Percentiles rank a stretch among this genome's conserved stretches.
Evolutionary conservation across 2,888 invertebrate genomes (phyloP).

Genomic region (Scrobipalpa costella): DNA sequence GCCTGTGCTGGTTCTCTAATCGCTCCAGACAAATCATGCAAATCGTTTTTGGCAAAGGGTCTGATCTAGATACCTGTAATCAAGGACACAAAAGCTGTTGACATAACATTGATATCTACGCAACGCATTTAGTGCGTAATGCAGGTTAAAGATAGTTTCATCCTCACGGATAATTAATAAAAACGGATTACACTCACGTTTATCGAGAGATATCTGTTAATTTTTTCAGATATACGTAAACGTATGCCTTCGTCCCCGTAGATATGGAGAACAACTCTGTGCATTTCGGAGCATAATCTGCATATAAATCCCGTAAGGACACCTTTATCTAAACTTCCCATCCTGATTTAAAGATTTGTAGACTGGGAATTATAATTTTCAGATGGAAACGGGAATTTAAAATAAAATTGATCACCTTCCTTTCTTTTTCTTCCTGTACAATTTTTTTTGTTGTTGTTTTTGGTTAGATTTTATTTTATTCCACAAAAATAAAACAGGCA

Average conservation of each 20-base stretch:
- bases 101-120: neutral
- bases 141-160: neutral
- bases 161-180: neutral
- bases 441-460: slow-evolving; percentile 31
- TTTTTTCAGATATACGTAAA: slow-evolving; percentile 88
- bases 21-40: slow-evolving; percentile 82
- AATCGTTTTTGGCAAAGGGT: slow-evolving; percentile 86
- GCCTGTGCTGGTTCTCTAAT: slow-evolving; percentile 80
- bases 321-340: slow-evolving; percentile 92
- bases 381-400: slow-evolving; percentile 22
- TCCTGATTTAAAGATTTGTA: slow-evolving; percentile 46
- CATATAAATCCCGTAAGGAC: slow-evolving; percentile 92
- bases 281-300: slow-evolving; percentile 92
- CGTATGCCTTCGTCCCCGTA: slow-evolving; percentile 90
- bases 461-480: slow-evolving; percentile 6
- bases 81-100: slow-evolving; percentile 2
- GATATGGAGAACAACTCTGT: slow-evolving; percentile 90
- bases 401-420: slow-evolving; percentile 23
- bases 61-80: slow-evolving; percentile 82
- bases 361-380: neutral
- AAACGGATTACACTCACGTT: slow-evolving; percentile 78
- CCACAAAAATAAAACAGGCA: neutral
- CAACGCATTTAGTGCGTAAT: neutral
- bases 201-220: slow-evolving; percentile 89
- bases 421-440: slow-evolving; percentile 19